Evolutionary conservation across 2,113 vertebrate genomes (phyloP), one percentile per base, ranked within the genome.

Genomic region (Orcinus orca): DNA sequence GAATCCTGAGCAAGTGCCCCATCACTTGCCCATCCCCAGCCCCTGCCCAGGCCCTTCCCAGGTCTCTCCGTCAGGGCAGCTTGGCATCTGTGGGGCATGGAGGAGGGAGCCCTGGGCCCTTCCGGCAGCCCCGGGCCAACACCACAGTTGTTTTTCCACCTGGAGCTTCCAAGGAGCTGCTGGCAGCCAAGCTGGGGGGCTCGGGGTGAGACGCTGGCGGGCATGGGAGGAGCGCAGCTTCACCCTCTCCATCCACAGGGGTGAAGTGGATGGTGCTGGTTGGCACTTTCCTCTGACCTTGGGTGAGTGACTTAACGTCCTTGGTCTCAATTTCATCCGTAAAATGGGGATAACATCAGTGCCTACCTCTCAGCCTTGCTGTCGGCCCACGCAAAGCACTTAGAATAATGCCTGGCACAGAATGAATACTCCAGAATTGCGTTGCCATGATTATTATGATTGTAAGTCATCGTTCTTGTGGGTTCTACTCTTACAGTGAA

Each of bases 121-220:
- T 29, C 58, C 74, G 41, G 83, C 86, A 41, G 12, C 15, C 25
- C 79, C 0, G 47, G n/a, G 94, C 92, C 92, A 89, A 68, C 23
- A 60, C 67, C 50, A 71, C 67, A 81, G 86, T 93, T 86, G 73
- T 93, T 96, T 97, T 97, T 94, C 91, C 67, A 79, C 96, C 93
- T 70, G 82, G 47, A 65, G 25, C 50, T 68, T 95, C 74, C 89
- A 96, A 95, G 80, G 33, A 60, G 76, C 38, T 44, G 62, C 70
- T 86, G 82, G 70, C 86, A 92, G 95, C 77, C 81, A 81, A 83
- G 36, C 63, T 13, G 31, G 67, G 84, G 65, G 58, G 26, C 67
- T 50, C 0, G 2, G 88, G 21, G 50, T n/a, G 38, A 41, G 71
- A 26, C 0, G 0, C 31, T 47, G 41, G 83, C 0, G 2, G 71